Evolutionary conservation across 2,797 vertebrate genomes (phyloP).

Genomic region (Atherinosoma microstoma): DNA sequence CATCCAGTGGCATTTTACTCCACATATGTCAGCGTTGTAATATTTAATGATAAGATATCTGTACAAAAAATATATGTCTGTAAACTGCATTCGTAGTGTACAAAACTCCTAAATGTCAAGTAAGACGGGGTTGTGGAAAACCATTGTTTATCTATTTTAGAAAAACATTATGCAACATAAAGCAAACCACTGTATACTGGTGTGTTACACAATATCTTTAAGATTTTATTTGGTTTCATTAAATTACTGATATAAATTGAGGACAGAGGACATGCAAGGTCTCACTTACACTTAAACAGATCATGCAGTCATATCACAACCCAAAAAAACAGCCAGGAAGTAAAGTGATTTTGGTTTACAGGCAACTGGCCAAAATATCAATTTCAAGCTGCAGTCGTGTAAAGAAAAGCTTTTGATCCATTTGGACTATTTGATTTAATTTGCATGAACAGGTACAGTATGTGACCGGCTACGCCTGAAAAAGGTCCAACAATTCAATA

Average conservation of each 20-base stretch:
- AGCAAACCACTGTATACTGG: neutral
- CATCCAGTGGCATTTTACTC: neutral
- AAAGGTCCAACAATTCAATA: neutral
- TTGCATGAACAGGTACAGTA: neutral
- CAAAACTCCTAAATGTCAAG: no score
- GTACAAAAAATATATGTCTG: no score
- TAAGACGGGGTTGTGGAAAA: no score
- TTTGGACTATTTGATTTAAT: neutral
- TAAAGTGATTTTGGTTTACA: neutral
- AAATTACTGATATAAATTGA: neutral
- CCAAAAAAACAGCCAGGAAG: neutral
- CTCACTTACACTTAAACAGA: neutral
- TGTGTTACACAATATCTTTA: neutral
- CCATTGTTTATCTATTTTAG: no score
- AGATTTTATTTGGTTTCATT: neutral
- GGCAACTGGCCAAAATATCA: conserved; percentile 3
- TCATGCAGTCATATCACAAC: neutral
- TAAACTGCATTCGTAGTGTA: no score
- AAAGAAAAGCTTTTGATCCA: neutral
- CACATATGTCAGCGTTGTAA: neutral
- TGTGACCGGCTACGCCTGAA: neutral
- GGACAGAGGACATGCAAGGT: neutral
- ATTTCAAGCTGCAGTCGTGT: neutral
- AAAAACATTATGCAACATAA: no score
- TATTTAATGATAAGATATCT: neutral